These are phyloP conservation scores for Anguilla megastoma DNA, from an alignment of 2,797 vertebrate species.

Conservation along the genomic window DNA sequence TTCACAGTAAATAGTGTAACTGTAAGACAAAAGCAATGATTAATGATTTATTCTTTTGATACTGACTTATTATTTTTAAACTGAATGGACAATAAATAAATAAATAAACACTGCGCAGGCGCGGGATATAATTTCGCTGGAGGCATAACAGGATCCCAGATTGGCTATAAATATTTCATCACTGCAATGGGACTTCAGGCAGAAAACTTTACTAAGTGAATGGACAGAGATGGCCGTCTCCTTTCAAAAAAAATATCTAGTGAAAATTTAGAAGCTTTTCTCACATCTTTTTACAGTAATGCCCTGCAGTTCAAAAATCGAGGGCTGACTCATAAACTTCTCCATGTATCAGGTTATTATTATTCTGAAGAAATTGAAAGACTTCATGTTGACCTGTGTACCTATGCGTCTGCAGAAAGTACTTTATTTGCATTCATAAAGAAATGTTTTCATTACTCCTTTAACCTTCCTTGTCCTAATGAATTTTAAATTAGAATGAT, in stretches of 20 bases:
- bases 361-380: neutral
- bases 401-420: neutral
- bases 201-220: neutral
- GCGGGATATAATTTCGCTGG: neutral
- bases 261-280: neutral
- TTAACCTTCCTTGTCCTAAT: constrained; percentile 11
- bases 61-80: neutral
- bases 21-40: too few relatives aligned
- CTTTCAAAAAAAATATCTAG: neutral
- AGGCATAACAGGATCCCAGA: constrained; percentile 6
- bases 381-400: neutral
- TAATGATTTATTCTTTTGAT: too few relatives aligned
- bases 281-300: neutral
- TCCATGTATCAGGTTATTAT: neutral
- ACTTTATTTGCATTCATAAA: neutral
- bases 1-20: too few relatives aligned
- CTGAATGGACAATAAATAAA: neutral
- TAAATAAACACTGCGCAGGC: neutral
- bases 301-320: neutral
- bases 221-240: neutral
- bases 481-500: neutral
- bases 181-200: neutral
- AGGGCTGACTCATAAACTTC: neutral
- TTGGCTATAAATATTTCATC: constrained; percentile 10
- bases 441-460: neutral